phyloP scores from a whole-genome alignment of 2,888 invertebrate genomes.

The Cephus pulcher region DNA sequence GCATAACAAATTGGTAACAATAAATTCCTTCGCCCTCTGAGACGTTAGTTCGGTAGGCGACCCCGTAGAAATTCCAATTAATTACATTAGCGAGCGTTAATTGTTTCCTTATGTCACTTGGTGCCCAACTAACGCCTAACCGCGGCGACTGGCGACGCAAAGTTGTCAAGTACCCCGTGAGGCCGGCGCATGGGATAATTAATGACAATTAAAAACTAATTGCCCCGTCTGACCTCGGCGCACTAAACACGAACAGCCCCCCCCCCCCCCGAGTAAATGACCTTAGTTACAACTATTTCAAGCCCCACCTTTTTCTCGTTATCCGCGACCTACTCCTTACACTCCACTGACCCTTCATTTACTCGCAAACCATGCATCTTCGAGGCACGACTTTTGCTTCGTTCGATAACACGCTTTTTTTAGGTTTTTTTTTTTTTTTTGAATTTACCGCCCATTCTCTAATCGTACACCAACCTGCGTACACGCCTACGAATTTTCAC shows the following conservation, averaged over 20 bases:
- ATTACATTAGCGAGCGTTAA: conserved; percentile 8
- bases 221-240: conserved; percentile 11
- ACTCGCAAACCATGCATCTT: not conserved
- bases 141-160: conserved; percentile 22
- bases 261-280: not conserved
- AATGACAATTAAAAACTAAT: conserved; percentile 42
- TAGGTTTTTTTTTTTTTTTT: not conserved
- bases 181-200: conserved; percentile 16
- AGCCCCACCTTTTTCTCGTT: not conserved
- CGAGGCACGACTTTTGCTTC: not conserved
- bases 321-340: not conserved
- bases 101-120: conserved; percentile 14
- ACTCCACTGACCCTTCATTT: not conserved
- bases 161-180: conserved; percentile 6
- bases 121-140: conserved; percentile 34
- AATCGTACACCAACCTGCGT: too few species aligned
- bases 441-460: not conserved
- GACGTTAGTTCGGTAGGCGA: not conserved
- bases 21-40: not conserved
- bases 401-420: not conserved
- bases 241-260: not conserved
- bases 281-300: not conserved
- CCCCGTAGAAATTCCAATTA: conserved; percentile 11
- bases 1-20: conserved; percentile 4
- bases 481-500: too few species aligned